Evolutionary conservation across 2,113 vertebrate genomes (phyloP), one percentile per base, ranked within the genome.

Genomic region (Neopipo cinnamomea): DNA sequence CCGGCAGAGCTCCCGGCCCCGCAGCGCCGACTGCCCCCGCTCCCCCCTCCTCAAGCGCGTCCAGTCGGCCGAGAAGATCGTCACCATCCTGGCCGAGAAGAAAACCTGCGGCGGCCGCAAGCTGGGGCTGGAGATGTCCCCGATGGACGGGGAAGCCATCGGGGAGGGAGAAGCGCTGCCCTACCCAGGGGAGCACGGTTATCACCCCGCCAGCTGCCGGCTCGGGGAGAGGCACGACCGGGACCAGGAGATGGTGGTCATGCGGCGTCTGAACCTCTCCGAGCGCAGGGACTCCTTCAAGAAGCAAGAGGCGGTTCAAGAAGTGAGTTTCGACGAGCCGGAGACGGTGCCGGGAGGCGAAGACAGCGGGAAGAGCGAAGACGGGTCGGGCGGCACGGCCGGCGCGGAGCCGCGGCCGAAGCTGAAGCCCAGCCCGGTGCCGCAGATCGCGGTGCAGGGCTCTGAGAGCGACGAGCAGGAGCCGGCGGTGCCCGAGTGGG

Each of bases 281-380:
- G 99, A 99, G 97, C 98, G 99, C 21, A 97, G 99, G 5, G 99
- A 99, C 97, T 99, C 99, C 59, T 99, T 99, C 90, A 99, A 99
- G 97, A 99, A 99, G 95, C 99, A 99, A 92, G 99, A 99, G 93
- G 99, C 99, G 0, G 99, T 99, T 41, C 99, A 99, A 95, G 99
- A 99, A 96, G 99, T 99, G 91, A 99, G 99, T 97, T 99, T 99
- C 1, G 99, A 99, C 0, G 99, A 99, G 71, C 98, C 98, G 0
- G 99, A 99, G 46, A 5, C 77, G 1, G 96, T 95, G 80, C 20
- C 75, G 0, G 94, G 84, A 3, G 42, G 79, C 4, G 92, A 94
- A 62, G 96, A 86, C 3, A 70, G 93, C 2, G 22, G 86, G 67
- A 89, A 91, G 44, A 41, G 80, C 0, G 52, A 97, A n/a, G 81